These are phyloP conservation scores for Agriotes lineatus DNA, from an alignment of 2,888 invertebrate species.

Conservation along the genomic window DNA sequence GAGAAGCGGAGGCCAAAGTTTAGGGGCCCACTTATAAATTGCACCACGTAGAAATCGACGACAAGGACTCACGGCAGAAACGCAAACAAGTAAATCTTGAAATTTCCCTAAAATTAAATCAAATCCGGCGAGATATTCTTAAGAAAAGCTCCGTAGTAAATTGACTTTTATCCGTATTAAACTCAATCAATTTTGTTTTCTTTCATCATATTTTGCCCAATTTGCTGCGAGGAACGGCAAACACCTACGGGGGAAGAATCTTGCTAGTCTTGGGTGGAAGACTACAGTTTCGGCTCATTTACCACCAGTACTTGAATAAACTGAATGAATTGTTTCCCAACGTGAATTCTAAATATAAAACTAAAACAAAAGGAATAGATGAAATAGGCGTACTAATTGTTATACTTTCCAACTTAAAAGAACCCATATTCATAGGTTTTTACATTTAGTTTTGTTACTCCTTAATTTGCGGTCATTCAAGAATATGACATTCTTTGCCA, in stretches of 20 bases:
- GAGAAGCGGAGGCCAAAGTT: background rate
- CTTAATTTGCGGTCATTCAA: no score
- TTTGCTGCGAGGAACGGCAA: background rate
- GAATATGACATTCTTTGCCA: no score
- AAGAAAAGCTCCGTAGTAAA: background rate
- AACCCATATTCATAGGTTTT: no score
- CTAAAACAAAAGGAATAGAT: no score
- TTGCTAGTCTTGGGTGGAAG: no score
- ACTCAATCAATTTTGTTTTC: slow-evolving; percentile 1
- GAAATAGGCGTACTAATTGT: no score
- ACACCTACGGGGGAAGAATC: background rate
- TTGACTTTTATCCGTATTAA: slow-evolving; percentile 20
- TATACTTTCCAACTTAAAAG: no score
- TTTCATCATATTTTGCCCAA: slow-evolving; percentile 11
- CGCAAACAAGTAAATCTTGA: background rate
- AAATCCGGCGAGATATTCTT: background rate
- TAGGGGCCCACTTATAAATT: background rate
- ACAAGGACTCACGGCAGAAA: background rate
- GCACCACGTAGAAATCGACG: background rate
- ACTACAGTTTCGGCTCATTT: no score
- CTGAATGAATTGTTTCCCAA: no score
- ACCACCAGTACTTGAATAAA: no score
- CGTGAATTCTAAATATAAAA: no score
- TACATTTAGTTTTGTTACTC: no score
- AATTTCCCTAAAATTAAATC: slow-evolving; percentile 2